These are phyloP conservation scores for Leptinotarsa peninsularis DNA, from an alignment of 2,888 invertebrate genomes.

Conservation along the genomic window DNA sequence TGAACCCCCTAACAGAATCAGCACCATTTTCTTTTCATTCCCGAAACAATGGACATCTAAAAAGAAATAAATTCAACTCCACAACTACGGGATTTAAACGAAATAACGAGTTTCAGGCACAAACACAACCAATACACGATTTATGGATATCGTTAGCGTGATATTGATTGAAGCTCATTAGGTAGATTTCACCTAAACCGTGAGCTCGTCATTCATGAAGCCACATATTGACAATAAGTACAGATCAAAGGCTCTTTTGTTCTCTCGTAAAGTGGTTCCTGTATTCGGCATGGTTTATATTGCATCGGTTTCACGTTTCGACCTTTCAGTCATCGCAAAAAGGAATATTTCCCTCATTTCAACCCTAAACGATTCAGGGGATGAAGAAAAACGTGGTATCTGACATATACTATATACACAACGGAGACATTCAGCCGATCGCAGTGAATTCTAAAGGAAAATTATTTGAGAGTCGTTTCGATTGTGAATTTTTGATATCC, in stretches of 20 bases:
- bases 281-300: neutral
- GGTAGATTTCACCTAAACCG: neutral
- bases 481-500: too few relatives aligned
- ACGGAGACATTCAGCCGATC: neutral
- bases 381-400: neutral
- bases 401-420: neutral
- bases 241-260: constrained; percentile 17
- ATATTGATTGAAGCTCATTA: neutral
- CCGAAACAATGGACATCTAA: too few relatives aligned
- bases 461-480: too few relatives aligned
- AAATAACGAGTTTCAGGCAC: neutral
- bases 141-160: neutral
- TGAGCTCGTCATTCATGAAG: constrained; percentile 10
- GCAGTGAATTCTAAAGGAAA: too few relatives aligned
- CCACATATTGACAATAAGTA: constrained; percentile 18
- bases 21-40: too few relatives aligned
- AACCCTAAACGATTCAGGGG: neutral
- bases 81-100: too few relatives aligned
- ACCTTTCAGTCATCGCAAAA: neutral
- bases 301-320: neutral
- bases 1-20: too few relatives aligned
- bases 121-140: neutral
- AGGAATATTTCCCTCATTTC: neutral
- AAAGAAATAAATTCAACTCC: too few relatives aligned
- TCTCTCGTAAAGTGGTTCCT: constrained; percentile 1